A percentile compares a stretch with the other conserved stretches of the same genome.
These are phyloP conservation scores for Pseudorhombus dupliciocellatus DNA, from an alignment of 2,113 vertebrate species.

Conservation along the genomic window DNA sequence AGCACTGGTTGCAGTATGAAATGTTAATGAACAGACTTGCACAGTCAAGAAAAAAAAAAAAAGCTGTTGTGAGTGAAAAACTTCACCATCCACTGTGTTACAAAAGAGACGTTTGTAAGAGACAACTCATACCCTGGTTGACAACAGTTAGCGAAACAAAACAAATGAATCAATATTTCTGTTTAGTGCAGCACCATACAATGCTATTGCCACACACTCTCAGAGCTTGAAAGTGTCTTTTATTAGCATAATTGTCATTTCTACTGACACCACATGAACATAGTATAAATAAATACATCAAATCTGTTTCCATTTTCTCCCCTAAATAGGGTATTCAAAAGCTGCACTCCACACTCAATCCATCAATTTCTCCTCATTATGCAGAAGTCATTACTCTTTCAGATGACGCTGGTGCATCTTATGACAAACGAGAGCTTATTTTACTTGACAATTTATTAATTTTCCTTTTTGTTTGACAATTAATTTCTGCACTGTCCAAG, in stretches of 20 bases:
- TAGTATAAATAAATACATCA: slow-evolving; percentile 36
- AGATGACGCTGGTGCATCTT: slow-evolving; percentile 19
- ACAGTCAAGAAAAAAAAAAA: slow-evolving; percentile 31
- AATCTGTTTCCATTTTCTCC: slow-evolving; percentile 14
- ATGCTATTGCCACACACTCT: not conserved
- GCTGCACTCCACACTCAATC: not conserved
- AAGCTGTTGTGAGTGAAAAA: not conserved
- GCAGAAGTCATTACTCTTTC: slow-evolving; percentile 25
- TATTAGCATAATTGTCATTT: slow-evolving; percentile 30
- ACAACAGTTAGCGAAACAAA: not conserved
- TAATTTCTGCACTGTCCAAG: not conserved
- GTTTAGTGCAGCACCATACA: slow-evolving; percentile 9
- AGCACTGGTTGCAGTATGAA: slow-evolving; percentile 60
- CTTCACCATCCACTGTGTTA: not conserved
- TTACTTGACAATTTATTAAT: not conserved
- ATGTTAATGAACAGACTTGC: slow-evolving; percentile 71
- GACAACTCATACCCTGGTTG: not conserved
- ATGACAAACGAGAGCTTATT: slow-evolving; percentile 7
- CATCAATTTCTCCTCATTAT: slow-evolving; percentile 32
- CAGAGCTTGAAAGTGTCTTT: slow-evolving; percentile 17
- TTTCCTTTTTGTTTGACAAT: not conserved
- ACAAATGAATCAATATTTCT: slow-evolving; percentile 18
- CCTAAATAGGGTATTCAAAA: slow-evolving; percentile 10
- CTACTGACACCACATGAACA: slow-evolving; percentile 7
- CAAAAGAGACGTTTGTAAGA: no score